A percentile compares a stretch with the other conserved stretches of the same genome.
phyloP scores from a whole-genome alignment of 2,797 vertebrate species.

The Neopelma chrysocephalum region DNA sequence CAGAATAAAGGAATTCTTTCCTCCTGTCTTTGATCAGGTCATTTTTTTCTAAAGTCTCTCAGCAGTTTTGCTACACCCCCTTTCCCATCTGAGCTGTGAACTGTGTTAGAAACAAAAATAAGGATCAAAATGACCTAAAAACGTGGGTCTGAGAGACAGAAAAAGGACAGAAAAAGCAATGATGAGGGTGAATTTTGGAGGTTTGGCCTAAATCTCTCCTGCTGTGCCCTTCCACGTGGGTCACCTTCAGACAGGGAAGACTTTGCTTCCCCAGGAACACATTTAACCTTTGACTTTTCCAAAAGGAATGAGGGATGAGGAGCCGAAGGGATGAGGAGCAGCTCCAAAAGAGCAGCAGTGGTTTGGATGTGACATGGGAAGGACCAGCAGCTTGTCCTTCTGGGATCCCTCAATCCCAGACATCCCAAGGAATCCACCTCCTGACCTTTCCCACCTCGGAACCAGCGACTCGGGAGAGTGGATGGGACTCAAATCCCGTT shows the following conservation, averaged over 20 bases:
- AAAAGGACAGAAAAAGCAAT: neutral
- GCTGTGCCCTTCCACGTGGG: neutral
- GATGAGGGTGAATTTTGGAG: neutral
- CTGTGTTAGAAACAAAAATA: neutral
- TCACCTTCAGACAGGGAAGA: neutral
- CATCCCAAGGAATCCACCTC: accelerated
- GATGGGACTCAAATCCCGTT: neutral
- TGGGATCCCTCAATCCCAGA: neutral
- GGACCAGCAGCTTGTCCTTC: neutral
- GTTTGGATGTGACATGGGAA: neutral
- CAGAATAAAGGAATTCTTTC: neutral
- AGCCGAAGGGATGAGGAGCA: neutral
- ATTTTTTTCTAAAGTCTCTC: neutral
- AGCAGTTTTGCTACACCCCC: accelerated
- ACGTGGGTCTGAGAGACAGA: accelerated
- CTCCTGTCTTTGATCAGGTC: accelerated
- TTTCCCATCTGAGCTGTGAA: neutral
- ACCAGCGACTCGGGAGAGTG: neutral
- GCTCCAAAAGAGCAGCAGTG: neutral
- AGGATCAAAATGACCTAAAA: neutral
- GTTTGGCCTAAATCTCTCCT: neutral
- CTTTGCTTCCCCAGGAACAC: neutral
- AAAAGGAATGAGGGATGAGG: neutral
- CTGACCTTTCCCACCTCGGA: neutral
- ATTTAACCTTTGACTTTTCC: neutral